These are phyloP conservation scores for Hirtodrosophila alboralis DNA, from an alignment of 2,888 invertebrate genomes.

Conservation along the genomic window DNA sequence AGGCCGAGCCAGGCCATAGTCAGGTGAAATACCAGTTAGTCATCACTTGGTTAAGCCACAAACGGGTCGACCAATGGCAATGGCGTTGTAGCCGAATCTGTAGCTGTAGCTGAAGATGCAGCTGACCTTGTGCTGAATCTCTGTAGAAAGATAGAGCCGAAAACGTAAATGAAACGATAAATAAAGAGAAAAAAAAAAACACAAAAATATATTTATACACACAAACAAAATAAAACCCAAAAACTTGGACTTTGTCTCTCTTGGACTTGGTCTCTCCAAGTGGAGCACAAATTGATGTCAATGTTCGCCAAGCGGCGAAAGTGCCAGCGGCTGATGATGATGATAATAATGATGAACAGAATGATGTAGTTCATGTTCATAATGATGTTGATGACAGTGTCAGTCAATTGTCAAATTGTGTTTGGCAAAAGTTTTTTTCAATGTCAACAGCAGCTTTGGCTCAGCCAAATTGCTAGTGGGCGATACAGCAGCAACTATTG, in stretches of 20 bases:
- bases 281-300: conserved; percentile 58
- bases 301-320: conserved; percentile 56
- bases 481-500: conserved; percentile 40
- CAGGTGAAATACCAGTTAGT: conserved; percentile 69
- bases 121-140: conserved; percentile 78
- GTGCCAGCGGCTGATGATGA: conserved; percentile 42
- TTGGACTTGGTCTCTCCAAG: conserved; percentile 22
- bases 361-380: conserved; percentile 6
- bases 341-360: conserved; percentile 7
- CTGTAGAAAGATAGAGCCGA: conserved; percentile 34
- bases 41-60: conserved; percentile 38
- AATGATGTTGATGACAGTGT: conserved; percentile 36
- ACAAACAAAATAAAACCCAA: conserved; percentile 28
- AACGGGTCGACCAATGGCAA: conserved; percentile 60
- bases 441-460: conserved; percentile 35
- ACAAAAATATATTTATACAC: conserved; percentile 20
- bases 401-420: conserved; percentile 43
- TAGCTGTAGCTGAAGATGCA: conserved; percentile 64
- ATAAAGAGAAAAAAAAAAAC: conserved; percentile 25
- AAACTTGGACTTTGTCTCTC: conserved; percentile 2
- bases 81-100: conserved; percentile 4
- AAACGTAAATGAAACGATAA: conserved; percentile 30
- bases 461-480: conserved; percentile 17
- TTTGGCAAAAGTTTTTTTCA: conserved; percentile 36
- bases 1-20: too few relatives aligned